phyloP scores from a whole-genome alignment of 2,888 invertebrate genomes.

The Sthenelais limicola region DNA sequence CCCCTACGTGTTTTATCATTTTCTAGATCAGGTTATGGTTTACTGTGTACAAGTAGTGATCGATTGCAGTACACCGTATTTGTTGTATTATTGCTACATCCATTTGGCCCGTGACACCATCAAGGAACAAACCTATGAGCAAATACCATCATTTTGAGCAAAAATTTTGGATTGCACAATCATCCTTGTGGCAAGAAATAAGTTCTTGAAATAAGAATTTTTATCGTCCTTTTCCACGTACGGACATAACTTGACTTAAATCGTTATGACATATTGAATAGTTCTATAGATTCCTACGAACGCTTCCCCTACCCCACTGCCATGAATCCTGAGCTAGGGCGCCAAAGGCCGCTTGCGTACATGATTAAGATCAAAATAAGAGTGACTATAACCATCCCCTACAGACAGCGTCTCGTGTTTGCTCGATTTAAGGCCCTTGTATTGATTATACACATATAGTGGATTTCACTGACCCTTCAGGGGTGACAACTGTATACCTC shows the following conservation, averaged over 20 bases:
- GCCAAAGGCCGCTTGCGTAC: constrained; percentile 35
- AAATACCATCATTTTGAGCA: constrained; percentile 43
- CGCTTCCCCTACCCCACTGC: constrained; percentile 14
- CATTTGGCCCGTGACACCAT: constrained; percentile 29
- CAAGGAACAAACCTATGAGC: constrained; percentile 36
- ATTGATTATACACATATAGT: background rate
- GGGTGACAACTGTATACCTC: background rate
- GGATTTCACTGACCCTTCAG: constrained; percentile 27
- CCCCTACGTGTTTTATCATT: no score
- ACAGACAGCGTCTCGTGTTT: constrained; percentile 9
- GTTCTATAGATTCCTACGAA: no score
- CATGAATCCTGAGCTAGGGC: constrained; percentile 26
- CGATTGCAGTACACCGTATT: no score
- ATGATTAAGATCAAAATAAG: constrained; percentile 5
- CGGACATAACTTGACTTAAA: no score
- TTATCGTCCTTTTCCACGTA: no score
- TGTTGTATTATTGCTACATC: background rate
- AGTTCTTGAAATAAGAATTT: constrained; percentile 33
- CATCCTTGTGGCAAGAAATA: constrained; percentile 40
- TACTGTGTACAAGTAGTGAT: no score
- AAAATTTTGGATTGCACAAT: constrained; percentile 40
- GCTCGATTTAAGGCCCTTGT: constrained; percentile 32
- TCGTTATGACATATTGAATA: no score
- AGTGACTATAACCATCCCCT: constrained; percentile 17
- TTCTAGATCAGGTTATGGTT: no score